Evolutionary conservation across 2,888 invertebrate species (phyloP).

Genomic region (Hypsopygia costalis): DNA sequence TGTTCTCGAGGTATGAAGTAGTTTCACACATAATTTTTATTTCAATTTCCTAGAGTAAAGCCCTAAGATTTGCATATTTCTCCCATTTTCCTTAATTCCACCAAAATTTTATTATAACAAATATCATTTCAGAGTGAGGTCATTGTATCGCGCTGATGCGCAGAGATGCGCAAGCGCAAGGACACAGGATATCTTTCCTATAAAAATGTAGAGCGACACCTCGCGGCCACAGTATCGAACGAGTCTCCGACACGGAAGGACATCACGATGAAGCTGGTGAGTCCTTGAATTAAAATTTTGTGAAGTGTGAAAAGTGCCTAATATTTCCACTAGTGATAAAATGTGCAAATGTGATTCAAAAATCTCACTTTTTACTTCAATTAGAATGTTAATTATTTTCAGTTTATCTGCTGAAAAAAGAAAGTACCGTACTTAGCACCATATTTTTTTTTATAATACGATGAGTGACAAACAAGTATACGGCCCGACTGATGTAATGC

Average conservation of each 20-base stretch:
- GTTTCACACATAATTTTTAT: neutral
- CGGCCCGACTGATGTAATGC: too few relatives aligned
- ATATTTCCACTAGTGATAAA: conserved; percentile 9
- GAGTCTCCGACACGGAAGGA: conserved; percentile 62
- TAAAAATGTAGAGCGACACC: conserved; percentile 64
- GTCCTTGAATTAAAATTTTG: conserved; percentile 52
- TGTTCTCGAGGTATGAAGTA: too few relatives aligned
- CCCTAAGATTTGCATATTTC: conserved; percentile 12
- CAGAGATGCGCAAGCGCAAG: conserved; percentile 47
- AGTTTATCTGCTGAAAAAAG: too few relatives aligned
- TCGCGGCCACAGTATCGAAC: conserved; percentile 59
- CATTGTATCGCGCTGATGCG: conserved; percentile 52
- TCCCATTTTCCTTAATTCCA: conserved; percentile 23
- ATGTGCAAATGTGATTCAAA: conserved; percentile 7
- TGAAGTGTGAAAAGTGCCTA: conserved; percentile 29
- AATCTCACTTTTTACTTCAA: neutral
- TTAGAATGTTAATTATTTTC: too few relatives aligned
- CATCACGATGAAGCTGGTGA: conserved; percentile 74
- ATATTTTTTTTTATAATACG: too few relatives aligned
- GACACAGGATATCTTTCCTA: conserved; percentile 63
- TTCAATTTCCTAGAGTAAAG: conserved; percentile 7
- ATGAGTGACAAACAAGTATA: too few relatives aligned
- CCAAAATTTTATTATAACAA: conserved; percentile 25
- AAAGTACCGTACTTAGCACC: too few relatives aligned
- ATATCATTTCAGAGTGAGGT: conserved; percentile 54